Evolutionary conservation across 2,113 vertebrate genomes (phyloP).

Genomic region (Potamarius usumacintae): DNA sequence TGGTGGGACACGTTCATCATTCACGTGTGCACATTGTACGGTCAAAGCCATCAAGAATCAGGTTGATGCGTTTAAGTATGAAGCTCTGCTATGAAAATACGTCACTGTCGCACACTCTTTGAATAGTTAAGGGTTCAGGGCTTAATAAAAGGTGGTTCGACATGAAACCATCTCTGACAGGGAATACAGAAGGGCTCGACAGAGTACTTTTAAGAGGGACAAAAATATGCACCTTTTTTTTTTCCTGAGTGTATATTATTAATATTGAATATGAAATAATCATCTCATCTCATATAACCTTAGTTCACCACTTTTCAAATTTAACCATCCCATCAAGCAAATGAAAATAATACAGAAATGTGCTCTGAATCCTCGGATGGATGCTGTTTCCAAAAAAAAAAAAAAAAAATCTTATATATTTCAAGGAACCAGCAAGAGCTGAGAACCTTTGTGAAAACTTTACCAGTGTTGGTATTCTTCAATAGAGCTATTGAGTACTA

Average conservation of each 20-base stretch:
- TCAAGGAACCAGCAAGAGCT: not conserved
- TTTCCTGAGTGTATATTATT: no score
- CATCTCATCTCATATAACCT: not conserved
- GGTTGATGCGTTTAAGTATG: no score
- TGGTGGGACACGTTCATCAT: no score
- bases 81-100: not conserved
- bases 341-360: not conserved
- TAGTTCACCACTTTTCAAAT: not conserved
- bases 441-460: no score
- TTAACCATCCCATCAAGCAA: not conserved
- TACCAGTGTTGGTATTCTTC: no score
- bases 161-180: not conserved
- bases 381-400: not conserved
- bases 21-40: no score
- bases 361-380: not conserved
- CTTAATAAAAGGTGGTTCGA: not conserved
- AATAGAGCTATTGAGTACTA: no score
- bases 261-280: not conserved
- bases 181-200: not conserved
- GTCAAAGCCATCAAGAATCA: no score
- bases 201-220: no score
- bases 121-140: no score
- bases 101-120: not conserved
- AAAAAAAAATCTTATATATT: no score
- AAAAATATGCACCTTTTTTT: not conserved